Evolutionary conservation across 2,113 vertebrate species (phyloP), one percentile per base, ranked within the genome.

Genomic region (Tragelaphus imberbis): DNA sequence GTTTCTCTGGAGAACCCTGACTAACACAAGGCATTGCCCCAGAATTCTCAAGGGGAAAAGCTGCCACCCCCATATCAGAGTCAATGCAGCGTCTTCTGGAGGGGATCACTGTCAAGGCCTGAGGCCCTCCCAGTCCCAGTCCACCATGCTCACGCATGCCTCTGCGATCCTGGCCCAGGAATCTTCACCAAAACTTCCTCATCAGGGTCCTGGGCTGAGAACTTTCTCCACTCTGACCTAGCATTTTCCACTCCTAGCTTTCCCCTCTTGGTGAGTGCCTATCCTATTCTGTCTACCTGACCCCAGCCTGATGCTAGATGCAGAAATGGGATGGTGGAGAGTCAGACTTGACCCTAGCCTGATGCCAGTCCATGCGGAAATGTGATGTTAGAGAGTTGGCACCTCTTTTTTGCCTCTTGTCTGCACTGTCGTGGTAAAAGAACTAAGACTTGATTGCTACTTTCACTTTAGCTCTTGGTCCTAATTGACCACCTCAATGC

Each of bases 101-200:
- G 53, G 17, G 47, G 25, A 6, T 12, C 27, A 2, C 1, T 33
- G 14, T 53, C 84, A 36, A 30, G 55, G 6, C 36, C 53, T 4
- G n/a, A 27, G 14, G 28, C 9, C 9, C 19, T 59, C 7, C 40
- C 56, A 17, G 1, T 5, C n/a, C 13, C 16, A 47, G 25, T 11
- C 5, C 65, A 36, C 36, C 56, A 15, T 2, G 1, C 63, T 58
- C 15, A 1, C 0, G 1, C n/a, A 21, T 28, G 49, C 19, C 2
- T 56, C 77, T 14, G 16, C 0, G 1, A 12, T 85, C 28, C 59
- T 27, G 47, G 51, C 36, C 40, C 56, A 87, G 84, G 30, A 53
- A 6, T 53, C 44, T 84, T n/a, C 28, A 30, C n/a, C 59, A 87
- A 82, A 47, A 13, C 51, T 27, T 58, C 7, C 19, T 27, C 17